Evolutionary conservation across 1,140 invertebrate genomes (phyloP).

Genomic region (Drosophila sproati): DNA sequence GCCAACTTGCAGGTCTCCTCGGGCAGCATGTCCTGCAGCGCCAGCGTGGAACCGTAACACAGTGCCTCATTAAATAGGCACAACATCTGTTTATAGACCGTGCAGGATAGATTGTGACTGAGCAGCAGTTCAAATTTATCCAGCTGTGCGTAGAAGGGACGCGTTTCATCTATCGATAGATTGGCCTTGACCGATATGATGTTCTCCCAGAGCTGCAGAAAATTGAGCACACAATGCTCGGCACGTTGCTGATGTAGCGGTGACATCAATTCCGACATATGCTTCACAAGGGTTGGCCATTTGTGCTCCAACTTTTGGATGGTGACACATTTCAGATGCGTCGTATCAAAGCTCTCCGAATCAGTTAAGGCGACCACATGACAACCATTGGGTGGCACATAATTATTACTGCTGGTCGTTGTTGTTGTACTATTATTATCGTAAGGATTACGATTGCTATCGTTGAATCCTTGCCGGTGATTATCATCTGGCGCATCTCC

Average conservation of each 20-base stretch:
- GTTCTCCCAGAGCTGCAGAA: constrained; percentile 94
- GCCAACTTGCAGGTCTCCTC: constrained; percentile 94
- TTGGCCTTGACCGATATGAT: constrained; percentile 96
- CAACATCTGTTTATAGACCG: constrained; percentile 93
- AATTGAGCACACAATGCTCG: constrained; percentile 91
- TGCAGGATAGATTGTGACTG: constrained; percentile 89
- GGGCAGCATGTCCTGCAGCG: constrained; percentile 92
- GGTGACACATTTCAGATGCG: constrained; percentile 92
- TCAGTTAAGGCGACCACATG: constrained; percentile 89
- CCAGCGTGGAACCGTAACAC: constrained; percentile 95
- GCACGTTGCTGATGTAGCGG: constrained; percentile 86
- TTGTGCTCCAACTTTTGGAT: constrained; percentile 93
- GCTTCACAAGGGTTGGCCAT: constrained; percentile 91
- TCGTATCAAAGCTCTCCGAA: constrained; percentile 92
- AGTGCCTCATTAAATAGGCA: constrained; percentile 94
- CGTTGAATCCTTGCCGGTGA: constrained; percentile 20
- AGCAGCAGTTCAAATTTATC: constrained; percentile 92
- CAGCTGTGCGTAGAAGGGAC: constrained; percentile 93
- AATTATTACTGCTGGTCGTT: constrained; percentile 27
- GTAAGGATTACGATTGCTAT: background rate
- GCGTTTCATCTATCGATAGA: constrained; percentile 94
- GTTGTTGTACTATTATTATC: constrained; percentile 6
- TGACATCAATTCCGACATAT: constrained; percentile 87
- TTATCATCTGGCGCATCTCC: constrained; percentile 26
- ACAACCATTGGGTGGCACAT: constrained; percentile 85